Base-by-base conservation (phyloP, 2,797 vertebrate species). In the Sebastes iracundus region DNA sequence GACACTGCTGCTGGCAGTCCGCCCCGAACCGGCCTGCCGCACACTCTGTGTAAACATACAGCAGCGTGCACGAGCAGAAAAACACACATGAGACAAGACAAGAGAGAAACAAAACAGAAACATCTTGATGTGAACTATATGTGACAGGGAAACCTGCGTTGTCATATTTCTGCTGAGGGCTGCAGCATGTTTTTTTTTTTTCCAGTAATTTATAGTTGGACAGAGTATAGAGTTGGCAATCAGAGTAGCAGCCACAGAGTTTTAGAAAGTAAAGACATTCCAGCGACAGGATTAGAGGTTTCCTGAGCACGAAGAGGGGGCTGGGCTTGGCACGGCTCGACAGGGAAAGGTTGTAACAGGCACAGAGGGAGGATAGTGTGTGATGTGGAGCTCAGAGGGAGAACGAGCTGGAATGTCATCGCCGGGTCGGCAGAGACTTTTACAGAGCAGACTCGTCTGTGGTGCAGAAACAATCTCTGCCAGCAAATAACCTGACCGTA, bases 1-100 rank as follows among this genome's bases (percentile, higher is more conserved):
- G 58, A 2, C 98, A 99, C 88, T 23, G 87, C 77, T 90, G 94
- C 85, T 62, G 94, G 87, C 98, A 98, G 90, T 93, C 92, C 0
- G 80, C 84, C 18, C 97, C 97, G 0, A 96, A 96, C 32, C 8
- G 88, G 0, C 96, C 97, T 0, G 56, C 86, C 0, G 70, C 73
- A 23, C 98, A 99, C 73, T 96, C 98, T 99, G 91, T 72, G 32
- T 28, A 42, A 63, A 83, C 75, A 91, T 5, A 75, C 64, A 69
- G 65, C 55, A 69, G 16, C 67, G 28, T 13, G 49, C 59, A 83
- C 38, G 63, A n/a, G 13, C 38, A 84, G 7, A 72, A 11, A 85
- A 56, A 75, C 71, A 59, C 38, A 83, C 13, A 46, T 25, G 33
- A 70, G 42, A 70, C 23, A 35, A 38, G 58, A 32, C 35, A 77